Evolutionary conservation across 30 jellyfish, hydroid and myxozoan species (phyloP).

Genomic region (Aurelia aurita complex sp. Pacific): DNA sequence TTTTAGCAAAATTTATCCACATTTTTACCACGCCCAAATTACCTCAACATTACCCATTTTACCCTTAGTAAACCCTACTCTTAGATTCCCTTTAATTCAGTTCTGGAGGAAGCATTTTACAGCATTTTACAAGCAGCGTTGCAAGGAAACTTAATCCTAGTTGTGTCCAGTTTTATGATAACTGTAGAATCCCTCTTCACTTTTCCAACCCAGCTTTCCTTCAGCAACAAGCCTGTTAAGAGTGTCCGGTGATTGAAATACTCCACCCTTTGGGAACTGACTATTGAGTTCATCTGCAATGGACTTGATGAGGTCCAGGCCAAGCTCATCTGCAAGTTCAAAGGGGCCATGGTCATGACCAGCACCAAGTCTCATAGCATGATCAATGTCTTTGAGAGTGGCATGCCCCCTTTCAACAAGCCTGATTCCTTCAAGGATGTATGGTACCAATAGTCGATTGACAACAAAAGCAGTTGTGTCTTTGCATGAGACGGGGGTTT

Average conservation of each 20-base stretch:
- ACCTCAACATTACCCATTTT: too few species aligned
- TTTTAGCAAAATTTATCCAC: too few species aligned
- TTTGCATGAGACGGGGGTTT: constrained; percentile 76
- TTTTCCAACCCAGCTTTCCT: constrained; percentile 80
- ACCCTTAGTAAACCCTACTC: too few species aligned
- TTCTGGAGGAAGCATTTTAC: too few species aligned
- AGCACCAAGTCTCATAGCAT: constrained; percentile 94
- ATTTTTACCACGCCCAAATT: too few species aligned
- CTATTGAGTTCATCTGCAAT: constrained; percentile 79
- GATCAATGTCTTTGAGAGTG: constrained; percentile 75
- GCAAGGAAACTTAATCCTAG: neutral
- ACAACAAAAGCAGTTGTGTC: constrained; percentile 93
- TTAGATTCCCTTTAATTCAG: too few species aligned
- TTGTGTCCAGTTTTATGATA: constrained; percentile 55
- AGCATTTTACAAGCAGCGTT: too few species aligned
- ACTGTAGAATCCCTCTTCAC: constrained; percentile 85
- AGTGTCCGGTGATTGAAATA: constrained; percentile 69
- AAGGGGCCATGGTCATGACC: constrained; percentile 93
- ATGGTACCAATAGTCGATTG: constrained; percentile 84
- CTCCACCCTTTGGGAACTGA: constrained; percentile 61
- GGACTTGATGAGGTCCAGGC: constrained; percentile 76
- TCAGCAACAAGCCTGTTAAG: constrained; percentile 66
- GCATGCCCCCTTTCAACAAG: constrained; percentile 88
- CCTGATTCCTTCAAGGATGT: constrained; percentile 84
- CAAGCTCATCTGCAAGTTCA: constrained; percentile 81